A percentile compares a stretch with the other conserved stretches of the same genome.
Evolutionary conservation across 2,888 invertebrate species (phyloP).

Genomic region (Syrphus vitripennis): DNA sequence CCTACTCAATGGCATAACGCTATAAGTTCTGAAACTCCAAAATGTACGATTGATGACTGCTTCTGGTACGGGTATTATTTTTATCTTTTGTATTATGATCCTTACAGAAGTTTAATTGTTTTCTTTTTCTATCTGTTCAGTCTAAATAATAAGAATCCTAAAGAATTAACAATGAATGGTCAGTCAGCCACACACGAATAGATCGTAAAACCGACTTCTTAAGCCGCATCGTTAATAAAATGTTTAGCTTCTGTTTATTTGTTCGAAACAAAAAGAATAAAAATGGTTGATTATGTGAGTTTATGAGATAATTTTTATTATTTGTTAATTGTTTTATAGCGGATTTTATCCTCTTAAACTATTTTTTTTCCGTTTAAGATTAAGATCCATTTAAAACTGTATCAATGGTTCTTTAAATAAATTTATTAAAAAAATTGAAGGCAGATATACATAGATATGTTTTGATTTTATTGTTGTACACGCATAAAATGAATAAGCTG

Average conservation of each 20-base stretch:
- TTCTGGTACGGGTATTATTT: too few relatives aligned
- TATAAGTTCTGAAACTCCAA: background rate
- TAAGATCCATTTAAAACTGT: too few relatives aligned
- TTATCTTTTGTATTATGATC: background rate
- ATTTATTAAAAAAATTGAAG: too few relatives aligned
- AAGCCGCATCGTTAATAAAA: background rate
- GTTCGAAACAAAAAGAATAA: background rate
- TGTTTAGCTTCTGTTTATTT: conserved; percentile 9
- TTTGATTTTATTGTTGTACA: too few relatives aligned
- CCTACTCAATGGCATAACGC: too few relatives aligned
- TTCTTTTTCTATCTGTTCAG: background rate
- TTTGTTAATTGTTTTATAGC: conserved; percentile 10
- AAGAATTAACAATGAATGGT: background rate
- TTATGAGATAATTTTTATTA: background rate
- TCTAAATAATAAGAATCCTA: background rate
- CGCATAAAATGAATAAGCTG: too few relatives aligned
- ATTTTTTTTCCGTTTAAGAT: background rate
- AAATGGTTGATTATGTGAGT: background rate
- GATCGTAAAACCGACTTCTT: background rate
- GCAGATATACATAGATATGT: too few relatives aligned
- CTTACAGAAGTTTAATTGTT: background rate
- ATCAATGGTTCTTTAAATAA: too few relatives aligned
- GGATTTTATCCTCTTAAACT: background rate
- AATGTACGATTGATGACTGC: background rate
- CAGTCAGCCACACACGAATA: background rate